Percentiles rank a stretch among this genome's conserved stretches.
Evolutionary conservation across 1,140 invertebrate genomes (phyloP).

Genomic region (Pygmarrhopalites habei): DNA sequence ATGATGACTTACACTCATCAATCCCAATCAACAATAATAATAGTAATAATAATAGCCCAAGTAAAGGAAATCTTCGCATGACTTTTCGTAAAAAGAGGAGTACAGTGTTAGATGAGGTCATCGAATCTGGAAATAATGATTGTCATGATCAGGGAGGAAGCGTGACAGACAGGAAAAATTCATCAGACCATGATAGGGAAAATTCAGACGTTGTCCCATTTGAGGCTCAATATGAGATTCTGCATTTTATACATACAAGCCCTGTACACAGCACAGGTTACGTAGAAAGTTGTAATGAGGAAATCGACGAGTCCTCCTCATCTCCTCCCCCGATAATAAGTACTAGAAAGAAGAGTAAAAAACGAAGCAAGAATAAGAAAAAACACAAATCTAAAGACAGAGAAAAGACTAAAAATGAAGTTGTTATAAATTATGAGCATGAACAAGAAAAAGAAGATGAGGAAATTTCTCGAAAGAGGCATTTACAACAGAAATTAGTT

Average conservation of each 20-base stretch:
- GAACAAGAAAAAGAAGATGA: too few relatives aligned
- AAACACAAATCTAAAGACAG: conserved; percentile 52
- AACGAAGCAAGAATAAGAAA: conserved; percentile 33
- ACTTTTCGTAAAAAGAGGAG: conserved; percentile 78
- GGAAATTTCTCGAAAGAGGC: too few relatives aligned
- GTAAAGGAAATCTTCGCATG: conserved; percentile 42
- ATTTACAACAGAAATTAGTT: too few relatives aligned
- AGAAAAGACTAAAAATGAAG: conserved; percentile 26
- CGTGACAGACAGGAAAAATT: conserved; percentile 12
- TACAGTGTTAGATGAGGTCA: conserved; percentile 72
- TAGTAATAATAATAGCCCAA: not conserved
- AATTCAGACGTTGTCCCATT: not conserved
- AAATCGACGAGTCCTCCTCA: not conserved
- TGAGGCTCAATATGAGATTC: conserved; percentile 37
- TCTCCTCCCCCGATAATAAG: conserved; percentile 43
- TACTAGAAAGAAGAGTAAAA: conserved; percentile 55
- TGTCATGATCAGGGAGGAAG: conserved; percentile 45
- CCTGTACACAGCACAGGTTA: conserved; percentile 18
- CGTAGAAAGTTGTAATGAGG: conserved; percentile 2
- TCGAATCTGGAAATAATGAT: conserved; percentile 65
- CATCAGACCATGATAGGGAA: conserved; percentile 24
- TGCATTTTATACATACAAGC: conserved; percentile 25
- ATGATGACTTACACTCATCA: not conserved
- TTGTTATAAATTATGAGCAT: not conserved
- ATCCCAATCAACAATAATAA: not conserved